These are phyloP conservation scores for Tragopan temminckii DNA, from an alignment of 2,797 vertebrate genomes.

Conservation along the genomic window DNA sequence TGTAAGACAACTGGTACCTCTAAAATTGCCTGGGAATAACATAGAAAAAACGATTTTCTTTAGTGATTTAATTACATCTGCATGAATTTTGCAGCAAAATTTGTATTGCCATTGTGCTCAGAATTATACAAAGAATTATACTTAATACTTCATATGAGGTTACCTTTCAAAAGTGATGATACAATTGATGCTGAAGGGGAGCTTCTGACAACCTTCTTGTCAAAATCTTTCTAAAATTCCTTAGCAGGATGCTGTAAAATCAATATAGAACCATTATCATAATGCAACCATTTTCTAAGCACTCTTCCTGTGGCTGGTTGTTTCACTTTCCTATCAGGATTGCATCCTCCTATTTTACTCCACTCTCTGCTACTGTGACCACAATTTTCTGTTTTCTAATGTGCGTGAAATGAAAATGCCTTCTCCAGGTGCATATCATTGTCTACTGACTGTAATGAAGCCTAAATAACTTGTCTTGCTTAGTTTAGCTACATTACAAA, in stretches of 20 bases:
- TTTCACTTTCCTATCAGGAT: not conserved
- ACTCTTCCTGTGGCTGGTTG: not conserved
- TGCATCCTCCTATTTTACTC: not conserved
- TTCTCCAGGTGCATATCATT: not conserved
- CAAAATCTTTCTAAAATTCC: not conserved
- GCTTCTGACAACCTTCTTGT: not conserved
- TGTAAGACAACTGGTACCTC: not conserved
- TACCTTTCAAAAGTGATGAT: not conserved
- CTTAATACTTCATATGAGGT: not conserved
- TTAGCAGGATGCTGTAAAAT: constrained; percentile 40
- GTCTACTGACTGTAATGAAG: not conserved
- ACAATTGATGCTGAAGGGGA: not conserved
- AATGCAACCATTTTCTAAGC: constrained; percentile 25
- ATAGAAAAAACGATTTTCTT: not conserved
- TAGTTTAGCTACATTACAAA: not conserved
- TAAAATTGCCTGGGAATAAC: not conserved
- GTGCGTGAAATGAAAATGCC: not conserved
- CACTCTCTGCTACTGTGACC: not conserved
- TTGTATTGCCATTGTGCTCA: not conserved
- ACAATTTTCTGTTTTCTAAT: not conserved
- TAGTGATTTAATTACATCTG: not conserved
- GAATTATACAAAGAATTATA: not conserved
- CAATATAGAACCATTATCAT: constrained; percentile 47
- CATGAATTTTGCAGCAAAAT: constrained; percentile 6
- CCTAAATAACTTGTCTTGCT: not conserved